Evolutionary conservation across 2,113 vertebrate species (phyloP).

Genomic region (Melanocharis versteri): DNA sequence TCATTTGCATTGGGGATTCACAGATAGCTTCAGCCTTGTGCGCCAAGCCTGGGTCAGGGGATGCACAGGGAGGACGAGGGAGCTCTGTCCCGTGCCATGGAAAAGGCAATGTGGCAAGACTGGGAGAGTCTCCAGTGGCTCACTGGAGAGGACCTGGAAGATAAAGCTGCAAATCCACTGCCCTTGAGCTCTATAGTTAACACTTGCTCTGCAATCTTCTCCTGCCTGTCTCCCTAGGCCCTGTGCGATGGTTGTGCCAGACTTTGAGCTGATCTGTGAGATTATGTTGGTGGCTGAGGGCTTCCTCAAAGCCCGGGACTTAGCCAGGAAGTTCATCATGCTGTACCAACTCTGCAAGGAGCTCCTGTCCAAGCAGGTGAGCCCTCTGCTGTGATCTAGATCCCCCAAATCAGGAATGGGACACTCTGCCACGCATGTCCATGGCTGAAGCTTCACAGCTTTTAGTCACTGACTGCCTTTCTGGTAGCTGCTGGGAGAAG

Average conservation of each 20-base stretch:
- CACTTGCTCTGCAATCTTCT: neutral
- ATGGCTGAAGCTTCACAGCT: neutral
- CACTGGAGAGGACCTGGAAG: neutral
- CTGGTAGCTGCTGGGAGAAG: neutral
- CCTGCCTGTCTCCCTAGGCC: slow-evolving; percentile 73
- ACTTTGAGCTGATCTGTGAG: slow-evolving; percentile 97
- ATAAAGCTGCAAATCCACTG: neutral
- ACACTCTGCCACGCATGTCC: neutral
- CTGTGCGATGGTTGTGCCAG: slow-evolving; percentile 96
- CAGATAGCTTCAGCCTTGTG: neutral
- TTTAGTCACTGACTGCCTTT: neutral
- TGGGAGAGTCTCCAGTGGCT: neutral
- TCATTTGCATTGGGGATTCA: accelerated
- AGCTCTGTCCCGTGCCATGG: neutral
- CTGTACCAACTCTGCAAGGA: slow-evolving; percentile 93
- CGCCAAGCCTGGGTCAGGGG: neutral
- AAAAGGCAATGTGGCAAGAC: neutral
- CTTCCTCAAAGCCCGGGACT: slow-evolving; percentile 83
- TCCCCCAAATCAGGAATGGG: neutral
- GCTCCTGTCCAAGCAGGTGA: slow-evolving; percentile 94
- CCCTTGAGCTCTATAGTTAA: neutral
- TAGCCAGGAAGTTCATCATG: slow-evolving; percentile 94
- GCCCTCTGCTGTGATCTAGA: neutral
- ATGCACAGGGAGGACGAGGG: neutral
- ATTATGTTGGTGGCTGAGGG: slow-evolving; percentile 98